These are phyloP conservation scores for Trichomalopsis sarcophagae DNA, from an alignment of 1,140 invertebrate species.

Conservation along the genomic window DNA sequence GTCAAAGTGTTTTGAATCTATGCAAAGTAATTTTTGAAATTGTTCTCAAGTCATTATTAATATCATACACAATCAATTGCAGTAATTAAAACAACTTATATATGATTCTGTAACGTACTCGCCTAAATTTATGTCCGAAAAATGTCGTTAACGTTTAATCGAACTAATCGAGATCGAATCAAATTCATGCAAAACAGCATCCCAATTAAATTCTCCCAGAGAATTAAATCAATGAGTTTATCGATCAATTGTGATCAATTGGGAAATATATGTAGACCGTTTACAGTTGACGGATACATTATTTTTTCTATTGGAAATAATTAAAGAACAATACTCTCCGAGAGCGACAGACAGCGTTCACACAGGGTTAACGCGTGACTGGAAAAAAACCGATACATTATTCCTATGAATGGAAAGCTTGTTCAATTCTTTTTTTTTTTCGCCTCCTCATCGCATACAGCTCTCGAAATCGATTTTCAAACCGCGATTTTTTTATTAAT, in stretches of 20 bases:
- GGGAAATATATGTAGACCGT: neutral
- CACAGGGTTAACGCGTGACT: neutral
- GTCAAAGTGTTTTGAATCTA: neutral
- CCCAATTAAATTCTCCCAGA: neutral
- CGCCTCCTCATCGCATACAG: no score
- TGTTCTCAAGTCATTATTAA: neutral
- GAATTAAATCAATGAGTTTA: conserved; percentile 15
- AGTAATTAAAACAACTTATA: no score
- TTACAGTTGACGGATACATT: conserved; percentile 16
- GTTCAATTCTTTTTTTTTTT: neutral
- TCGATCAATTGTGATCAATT: conserved; percentile 37
- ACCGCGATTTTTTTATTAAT: neutral
- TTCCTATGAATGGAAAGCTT: neutral
- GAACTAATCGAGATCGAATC: neutral
- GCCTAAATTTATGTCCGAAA: no score
- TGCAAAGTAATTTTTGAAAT: neutral
- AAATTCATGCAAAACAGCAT: neutral
- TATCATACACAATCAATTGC: neutral
- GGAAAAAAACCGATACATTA: conserved; percentile 17
- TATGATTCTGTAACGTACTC: no score
- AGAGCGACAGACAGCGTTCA: neutral
- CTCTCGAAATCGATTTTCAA: neutral
- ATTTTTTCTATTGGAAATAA: conserved; percentile 38
- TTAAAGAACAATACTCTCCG: neutral
- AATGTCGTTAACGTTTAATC: no score